Evolutionary conservation across 1,140 invertebrate species (phyloP), one percentile per base, ranked within the genome.

Genomic region (Zaprionus davidi): DNA sequence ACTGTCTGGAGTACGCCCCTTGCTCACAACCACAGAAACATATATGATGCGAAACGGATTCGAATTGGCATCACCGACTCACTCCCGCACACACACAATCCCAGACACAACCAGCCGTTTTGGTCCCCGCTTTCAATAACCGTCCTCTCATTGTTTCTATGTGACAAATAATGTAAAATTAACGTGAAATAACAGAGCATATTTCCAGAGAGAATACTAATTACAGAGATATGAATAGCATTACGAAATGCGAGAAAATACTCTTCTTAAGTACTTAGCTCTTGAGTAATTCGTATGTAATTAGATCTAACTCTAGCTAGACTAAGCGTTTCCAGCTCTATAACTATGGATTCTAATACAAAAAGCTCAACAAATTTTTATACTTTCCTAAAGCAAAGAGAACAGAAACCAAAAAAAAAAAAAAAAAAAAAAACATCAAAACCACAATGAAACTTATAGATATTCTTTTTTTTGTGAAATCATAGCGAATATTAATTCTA

Each of bases 61-160:
- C 51, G 44, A 78, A 56, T 59, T 62, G 72, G 71, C 73, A 71
- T 64, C 66, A 67, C 26, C 26, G 3, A 26, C 22, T 15, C 22
- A 38, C 13, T 12, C 34, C 58, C 66, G 63, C 34, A 38, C 66
- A 67, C 26, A 26, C 31, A 20, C 22, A 38, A 28, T 12, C 56
- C 28, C 26, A 38, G 11, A 28, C 13, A 24, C 34, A 66, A 6
- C 28, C 28, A 53, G 12, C n/a, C 5, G 49, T 68, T 78, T 88
- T 76, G 78, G 81, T 88, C 71, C 66, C 57, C 73, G 85, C 28
- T 80, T 91, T 87, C 81, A 88, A 87, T 71, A 67, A 82, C 88
- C 88, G 88, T 91, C 88, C 88, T 91, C 79, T 87, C 79, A 80
- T 78, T 88, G 84, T 91, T 91, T 91, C 88, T 88, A 88, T 82